These are phyloP conservation scores for Tachysurus vachellii DNA, from an alignment of 2,113 vertebrate genomes.

Conservation along the genomic window DNA sequence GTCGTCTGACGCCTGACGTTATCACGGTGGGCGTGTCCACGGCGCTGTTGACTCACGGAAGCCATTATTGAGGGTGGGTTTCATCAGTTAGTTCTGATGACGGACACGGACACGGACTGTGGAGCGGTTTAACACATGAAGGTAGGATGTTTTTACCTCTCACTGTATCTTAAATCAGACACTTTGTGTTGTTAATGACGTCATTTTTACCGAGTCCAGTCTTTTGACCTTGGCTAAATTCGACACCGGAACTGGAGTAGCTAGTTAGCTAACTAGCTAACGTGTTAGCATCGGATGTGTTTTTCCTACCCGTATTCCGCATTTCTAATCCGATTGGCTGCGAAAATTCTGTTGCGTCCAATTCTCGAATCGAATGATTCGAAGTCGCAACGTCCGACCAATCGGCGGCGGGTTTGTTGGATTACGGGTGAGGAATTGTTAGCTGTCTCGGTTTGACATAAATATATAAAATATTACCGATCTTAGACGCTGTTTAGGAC, in stretches of 20 bases:
- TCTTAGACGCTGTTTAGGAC: neutral
- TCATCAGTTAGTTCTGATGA: neutral
- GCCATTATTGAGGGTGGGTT: slow-evolving; percentile 31
- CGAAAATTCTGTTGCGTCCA: rapidly evolving
- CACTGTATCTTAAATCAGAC: neutral
- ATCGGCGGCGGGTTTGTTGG: slow-evolving; percentile 11
- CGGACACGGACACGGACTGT: neutral
- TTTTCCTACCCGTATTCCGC: neutral
- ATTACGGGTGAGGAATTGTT: neutral
- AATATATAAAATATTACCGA: neutral
- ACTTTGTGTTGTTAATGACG: neutral
- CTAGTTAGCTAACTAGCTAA: neutral
- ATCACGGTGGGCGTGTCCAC: neutral
- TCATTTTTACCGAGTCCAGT: neutral
- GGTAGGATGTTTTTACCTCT: neutral
- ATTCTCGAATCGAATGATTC: neutral
- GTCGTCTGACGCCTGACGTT: neutral
- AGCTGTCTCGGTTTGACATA: neutral
- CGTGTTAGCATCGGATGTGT: neutral
- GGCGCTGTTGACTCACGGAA: neutral
- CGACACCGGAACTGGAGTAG: neutral
- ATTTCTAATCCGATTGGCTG: neutral
- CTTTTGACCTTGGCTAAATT: slow-evolving; percentile 32
- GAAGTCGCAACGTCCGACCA: neutral
- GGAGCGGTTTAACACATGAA: slow-evolving; percentile 23